A percentile compares a stretch with the other conserved stretches of the same genome.
Conservation (phyloP, 2,888 invertebrate genomes). For the Celastrina argiolus region DNA sequence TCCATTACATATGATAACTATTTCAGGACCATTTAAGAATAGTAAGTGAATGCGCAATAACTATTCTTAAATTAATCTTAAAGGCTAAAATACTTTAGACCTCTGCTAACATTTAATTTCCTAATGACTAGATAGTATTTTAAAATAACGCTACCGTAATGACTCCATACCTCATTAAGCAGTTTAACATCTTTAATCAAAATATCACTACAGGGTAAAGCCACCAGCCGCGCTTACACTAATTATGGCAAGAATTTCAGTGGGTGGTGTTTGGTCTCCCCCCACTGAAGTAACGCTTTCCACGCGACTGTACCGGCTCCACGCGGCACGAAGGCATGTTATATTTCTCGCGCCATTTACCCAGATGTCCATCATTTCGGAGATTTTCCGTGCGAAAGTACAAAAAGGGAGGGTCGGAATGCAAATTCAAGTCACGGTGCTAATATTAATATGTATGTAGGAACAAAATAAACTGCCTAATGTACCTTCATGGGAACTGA, state of each 20-base stretch:
- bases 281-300: constrained; percentile 40
- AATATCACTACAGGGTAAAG: constrained; percentile 7
- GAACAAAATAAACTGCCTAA: constrained; percentile 34
- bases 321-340: constrained; percentile 42
- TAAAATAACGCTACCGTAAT: no score
- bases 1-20: no score
- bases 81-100: no score
- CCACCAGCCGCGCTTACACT: constrained; percentile 26
- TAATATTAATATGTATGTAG: constrained; percentile 59
- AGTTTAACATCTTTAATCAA: neutral
- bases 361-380: constrained; percentile 63
- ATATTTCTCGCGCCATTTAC: constrained; percentile 73
- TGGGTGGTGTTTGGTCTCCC: constrained; percentile 29
- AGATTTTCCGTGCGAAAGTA: constrained; percentile 54
- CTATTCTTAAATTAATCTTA: no score
- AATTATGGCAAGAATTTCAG: constrained; percentile 32
- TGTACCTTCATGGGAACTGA: constrained; percentile 29
- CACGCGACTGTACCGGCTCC: constrained; percentile 45
- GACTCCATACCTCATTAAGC: neutral
- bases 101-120: no score
- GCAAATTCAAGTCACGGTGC: constrained; percentile 55
- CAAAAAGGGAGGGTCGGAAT: constrained; percentile 53
- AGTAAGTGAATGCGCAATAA: no score
- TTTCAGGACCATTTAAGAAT: no score
- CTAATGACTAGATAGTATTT: neutral